Conservation (phyloP, 2,888 invertebrate species). For the Xestobium rufovillosum region DNA sequence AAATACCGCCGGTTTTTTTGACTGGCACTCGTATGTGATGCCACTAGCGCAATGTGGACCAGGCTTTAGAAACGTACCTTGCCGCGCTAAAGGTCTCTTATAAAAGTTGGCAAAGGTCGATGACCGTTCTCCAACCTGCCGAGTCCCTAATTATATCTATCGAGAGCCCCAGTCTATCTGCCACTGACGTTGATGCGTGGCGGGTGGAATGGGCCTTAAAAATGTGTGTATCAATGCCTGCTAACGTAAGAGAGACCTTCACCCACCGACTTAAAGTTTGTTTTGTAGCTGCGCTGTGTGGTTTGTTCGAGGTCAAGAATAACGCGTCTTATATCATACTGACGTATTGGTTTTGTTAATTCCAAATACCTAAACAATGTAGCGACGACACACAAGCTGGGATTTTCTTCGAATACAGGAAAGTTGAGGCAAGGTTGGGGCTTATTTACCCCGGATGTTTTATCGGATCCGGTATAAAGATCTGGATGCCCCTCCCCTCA, state of each 20-base stretch:
- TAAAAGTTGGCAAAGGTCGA: too few relatives aligned
- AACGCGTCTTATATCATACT: background rate
- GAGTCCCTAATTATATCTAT: background rate
- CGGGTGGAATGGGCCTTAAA: constrained; percentile 2
- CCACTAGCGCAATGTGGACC: too few relatives aligned
- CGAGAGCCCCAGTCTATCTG: background rate
- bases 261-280: too few relatives aligned
- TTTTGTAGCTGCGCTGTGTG: background rate
- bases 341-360: background rate
- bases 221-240: constrained; percentile 1
- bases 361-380: background rate
- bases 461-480: background rate
- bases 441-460: background rate
- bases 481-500: background rate
- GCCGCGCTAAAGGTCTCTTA: too few relatives aligned
- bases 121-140: constrained; percentile 1
- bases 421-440: background rate
- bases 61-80: too few relatives aligned
- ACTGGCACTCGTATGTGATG: too few relatives aligned
- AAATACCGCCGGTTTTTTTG: too few relatives aligned
- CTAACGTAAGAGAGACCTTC: background rate
- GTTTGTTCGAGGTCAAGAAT: background rate
- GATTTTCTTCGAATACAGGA: background rate
- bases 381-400: background rate
- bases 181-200: background rate